Base-by-base conservation (phyloP, 2,888 invertebrate species). In the Nomada fucata region DNA sequence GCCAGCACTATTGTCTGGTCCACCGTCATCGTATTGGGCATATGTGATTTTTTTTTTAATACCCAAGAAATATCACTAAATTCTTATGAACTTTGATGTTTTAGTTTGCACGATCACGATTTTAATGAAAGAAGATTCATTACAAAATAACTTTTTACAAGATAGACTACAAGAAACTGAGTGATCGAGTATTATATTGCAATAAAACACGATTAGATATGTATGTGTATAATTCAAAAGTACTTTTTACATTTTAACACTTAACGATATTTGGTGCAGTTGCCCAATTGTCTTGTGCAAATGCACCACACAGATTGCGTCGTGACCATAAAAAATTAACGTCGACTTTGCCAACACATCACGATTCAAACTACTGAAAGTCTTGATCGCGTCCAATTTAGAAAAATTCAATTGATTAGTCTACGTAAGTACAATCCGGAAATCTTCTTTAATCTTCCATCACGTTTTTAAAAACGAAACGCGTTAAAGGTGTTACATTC, bases 241-340 rank as follows among this genome's bases (percentile, higher is more conserved):
- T 78, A 70, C 42, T 75, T 53, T 55, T 83, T 83, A 83, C 36
- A 65, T 68, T 55, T 70, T 75, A 81, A 81, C 83, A 83, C 42
- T 74, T 67, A 83, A n/a, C 10, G 73, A 77, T 74, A 74, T 67
- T 52, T n/a, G 52, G 44, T 67, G 75, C 61, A 63, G 47, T 61
- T 53, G 47, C 47, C 47, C 1, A 29, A 59, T 52, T 15, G 44
- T 71, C 71, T 53, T 7, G 42, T 29, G 23, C 20, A 71, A 36
- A 79, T 59, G 20, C 67, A 18, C 26, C 55, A 10, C 64, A 11
- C 47, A 55, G 26, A 44, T 72, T 53, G 11, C 55, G 26, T 60
- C 26, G 44, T 20, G 50, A 69, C n/a, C 55, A 50, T 61, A 61
- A 2, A 65, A 83, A 76, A 76, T 80, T 57, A 67, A 26, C 5